Percentiles rank a stretch among this genome's conserved stretches.
Evolutionary conservation across 2,797 vertebrate species (phyloP).

Genomic region (Morelia viridis): DNA sequence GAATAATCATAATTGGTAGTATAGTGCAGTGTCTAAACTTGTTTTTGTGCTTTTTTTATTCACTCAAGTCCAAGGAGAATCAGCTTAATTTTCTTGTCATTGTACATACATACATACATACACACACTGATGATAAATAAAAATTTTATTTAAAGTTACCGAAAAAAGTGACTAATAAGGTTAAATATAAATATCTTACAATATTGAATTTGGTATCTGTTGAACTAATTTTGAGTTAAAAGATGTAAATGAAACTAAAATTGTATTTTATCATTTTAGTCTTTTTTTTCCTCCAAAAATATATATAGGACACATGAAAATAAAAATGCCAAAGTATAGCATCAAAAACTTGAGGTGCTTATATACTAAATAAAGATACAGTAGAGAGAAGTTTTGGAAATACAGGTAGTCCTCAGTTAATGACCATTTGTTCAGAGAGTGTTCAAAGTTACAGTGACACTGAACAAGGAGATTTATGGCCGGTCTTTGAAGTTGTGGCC

Average conservation of each 20-base stretch:
- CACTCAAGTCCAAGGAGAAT: slow-evolving; percentile 1
- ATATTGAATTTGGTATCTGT: not conserved
- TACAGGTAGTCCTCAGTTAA: not conserved
- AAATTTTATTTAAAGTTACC: not conserved
- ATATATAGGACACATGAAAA: not conserved
- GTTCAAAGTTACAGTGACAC: not conserved
- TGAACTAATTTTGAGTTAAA: not conserved
- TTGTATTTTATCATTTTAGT: not conserved
- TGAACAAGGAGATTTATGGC: not conserved
- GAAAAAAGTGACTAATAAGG: not conserved
- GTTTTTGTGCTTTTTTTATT: not conserved
- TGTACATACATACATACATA: not conserved
- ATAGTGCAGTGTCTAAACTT: not conserved
- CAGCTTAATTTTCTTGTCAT: not conserved
- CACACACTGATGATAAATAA: not conserved
- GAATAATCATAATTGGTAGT: not conserved
- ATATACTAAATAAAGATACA: not conserved
- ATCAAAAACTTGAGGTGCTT: not conserved
- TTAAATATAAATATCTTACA: not conserved
- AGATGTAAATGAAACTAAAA: not conserved
- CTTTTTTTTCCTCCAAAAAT: not conserved
- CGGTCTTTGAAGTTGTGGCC: not conserved
- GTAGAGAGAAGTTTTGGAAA: not conserved
- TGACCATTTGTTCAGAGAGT: not conserved
- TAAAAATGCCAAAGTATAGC: not conserved